Conservation (phyloP, 2,797 vertebrate species). For the Tympanoctomys barrerae region DNA sequence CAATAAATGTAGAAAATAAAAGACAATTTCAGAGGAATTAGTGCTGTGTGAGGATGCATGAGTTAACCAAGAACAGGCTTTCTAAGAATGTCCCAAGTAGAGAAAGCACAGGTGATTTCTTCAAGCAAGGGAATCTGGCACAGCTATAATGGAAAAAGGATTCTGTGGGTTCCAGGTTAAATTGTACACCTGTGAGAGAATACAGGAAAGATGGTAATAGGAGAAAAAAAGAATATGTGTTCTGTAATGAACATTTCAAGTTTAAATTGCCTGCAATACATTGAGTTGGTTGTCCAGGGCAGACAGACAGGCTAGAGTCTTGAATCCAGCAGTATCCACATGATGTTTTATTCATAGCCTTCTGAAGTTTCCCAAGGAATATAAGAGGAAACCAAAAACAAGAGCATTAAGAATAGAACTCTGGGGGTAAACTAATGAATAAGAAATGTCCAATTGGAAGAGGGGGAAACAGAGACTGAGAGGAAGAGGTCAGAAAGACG, state of each 20-base stretch:
- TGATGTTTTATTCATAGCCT: neutral
- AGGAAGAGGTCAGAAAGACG: neutral
- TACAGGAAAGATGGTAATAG: neutral
- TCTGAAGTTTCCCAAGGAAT: neutral
- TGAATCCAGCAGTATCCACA: neutral
- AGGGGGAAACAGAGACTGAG: neutral
- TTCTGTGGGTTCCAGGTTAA: neutral
- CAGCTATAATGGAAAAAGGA: neutral
- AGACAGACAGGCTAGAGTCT: neutral
- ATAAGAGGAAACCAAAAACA: neutral
- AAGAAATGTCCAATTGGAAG: neutral
- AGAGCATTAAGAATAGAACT: neutral
- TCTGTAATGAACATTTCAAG: neutral
- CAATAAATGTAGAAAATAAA: neutral
- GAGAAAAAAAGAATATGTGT: neutral
- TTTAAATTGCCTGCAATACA: slow-evolving; percentile 16
- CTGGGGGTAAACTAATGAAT: neutral
- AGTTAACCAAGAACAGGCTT: neutral
- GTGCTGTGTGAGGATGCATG: neutral
- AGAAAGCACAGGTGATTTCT: neutral
- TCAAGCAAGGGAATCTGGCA: neutral
- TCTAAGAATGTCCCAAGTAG: neutral
- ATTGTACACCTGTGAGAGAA: neutral
- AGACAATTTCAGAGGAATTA: neutral
- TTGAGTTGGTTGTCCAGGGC: neutral